Conservation (phyloP, 2,888 invertebrate species). For the Sphaerophoria rueppellii region DNA sequence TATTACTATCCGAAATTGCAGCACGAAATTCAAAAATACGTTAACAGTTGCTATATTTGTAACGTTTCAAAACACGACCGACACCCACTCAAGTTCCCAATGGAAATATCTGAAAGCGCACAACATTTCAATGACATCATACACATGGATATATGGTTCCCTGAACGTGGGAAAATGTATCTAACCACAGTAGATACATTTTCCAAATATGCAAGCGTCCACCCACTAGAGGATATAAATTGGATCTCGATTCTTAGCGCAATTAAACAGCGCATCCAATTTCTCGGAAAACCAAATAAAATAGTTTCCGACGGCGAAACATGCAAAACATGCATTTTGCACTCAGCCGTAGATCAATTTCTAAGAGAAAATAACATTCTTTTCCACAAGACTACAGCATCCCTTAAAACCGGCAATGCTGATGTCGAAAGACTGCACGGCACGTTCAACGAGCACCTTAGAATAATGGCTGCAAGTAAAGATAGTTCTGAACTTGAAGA, state of each 20-base stretch:
- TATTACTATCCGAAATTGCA: background rate
- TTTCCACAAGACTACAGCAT: background rate
- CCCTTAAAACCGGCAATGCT: conserved; percentile 1
- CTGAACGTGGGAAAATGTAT: background rate
- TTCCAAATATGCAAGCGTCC: background rate
- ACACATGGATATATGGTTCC: background rate
- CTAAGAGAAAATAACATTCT: background rate
- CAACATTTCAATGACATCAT: background rate
- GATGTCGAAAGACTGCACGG: background rate
- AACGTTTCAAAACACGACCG: background rate
- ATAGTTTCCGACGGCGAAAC: background rate
- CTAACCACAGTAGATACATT: background rate
- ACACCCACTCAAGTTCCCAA: background rate
- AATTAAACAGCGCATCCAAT: background rate
- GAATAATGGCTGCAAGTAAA: background rate
- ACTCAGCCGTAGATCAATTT: background rate
- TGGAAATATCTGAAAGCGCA: background rate
- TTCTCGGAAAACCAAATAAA: background rate
- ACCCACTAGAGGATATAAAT: background rate
- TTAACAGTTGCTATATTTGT: background rate
- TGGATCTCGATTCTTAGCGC: background rate
- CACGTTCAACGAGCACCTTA: background rate
- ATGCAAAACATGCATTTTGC: background rate
- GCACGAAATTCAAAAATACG: background rate
- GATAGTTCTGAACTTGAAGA: background rate